These are phyloP conservation scores for Furcula furcula DNA, from an alignment of 2,888 invertebrate species.

Conservation along the genomic window DNA sequence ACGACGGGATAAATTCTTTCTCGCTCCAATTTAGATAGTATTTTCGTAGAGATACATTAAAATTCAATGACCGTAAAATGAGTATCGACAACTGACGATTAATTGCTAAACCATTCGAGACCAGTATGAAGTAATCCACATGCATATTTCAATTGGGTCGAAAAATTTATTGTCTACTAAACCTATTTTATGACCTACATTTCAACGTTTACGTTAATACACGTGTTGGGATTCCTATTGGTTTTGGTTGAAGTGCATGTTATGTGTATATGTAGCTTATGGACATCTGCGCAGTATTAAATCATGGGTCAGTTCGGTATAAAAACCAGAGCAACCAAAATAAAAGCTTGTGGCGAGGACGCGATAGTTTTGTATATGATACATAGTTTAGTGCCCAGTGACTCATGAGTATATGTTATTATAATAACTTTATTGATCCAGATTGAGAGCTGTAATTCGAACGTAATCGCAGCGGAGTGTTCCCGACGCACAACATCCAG, in stretches of 20 bases:
- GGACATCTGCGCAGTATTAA: not conserved
- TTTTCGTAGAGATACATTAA: slow-evolving; percentile 3
- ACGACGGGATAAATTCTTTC: too few species aligned
- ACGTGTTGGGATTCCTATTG: slow-evolving; percentile 13
- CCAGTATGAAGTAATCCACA: slow-evolving; percentile 19
- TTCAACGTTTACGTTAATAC: slow-evolving; percentile 18
- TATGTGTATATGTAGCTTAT: not conserved
- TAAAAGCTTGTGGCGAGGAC: slow-evolving; percentile 7
- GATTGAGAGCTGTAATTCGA: slow-evolving; percentile 39
- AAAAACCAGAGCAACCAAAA: slow-evolving; percentile 19
- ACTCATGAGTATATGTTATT: slow-evolving; percentile 33
- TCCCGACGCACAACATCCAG: slow-evolving; percentile 32
- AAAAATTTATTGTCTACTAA: slow-evolving; percentile 24
- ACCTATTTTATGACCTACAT: slow-evolving; percentile 27
- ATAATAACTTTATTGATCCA: slow-evolving; percentile 43
- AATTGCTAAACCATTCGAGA: slow-evolving; percentile 17
- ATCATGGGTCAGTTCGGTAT: slow-evolving; percentile 12
- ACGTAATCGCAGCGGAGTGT: slow-evolving; percentile 32
- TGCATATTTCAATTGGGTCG: slow-evolving; percentile 24
- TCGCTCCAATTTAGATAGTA: not conserved
- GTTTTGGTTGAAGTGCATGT: slow-evolving; percentile 8
- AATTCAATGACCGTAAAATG: slow-evolving; percentile 13
- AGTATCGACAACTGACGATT: slow-evolving; percentile 22
- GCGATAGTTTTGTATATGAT: slow-evolving; percentile 20
- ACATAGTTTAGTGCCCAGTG: slow-evolving; percentile 17